Evolutionary conservation across 2,113 vertebrate genomes (phyloP), one percentile per base, ranked within the genome.

Genomic region (Oryzias woworae): DNA sequence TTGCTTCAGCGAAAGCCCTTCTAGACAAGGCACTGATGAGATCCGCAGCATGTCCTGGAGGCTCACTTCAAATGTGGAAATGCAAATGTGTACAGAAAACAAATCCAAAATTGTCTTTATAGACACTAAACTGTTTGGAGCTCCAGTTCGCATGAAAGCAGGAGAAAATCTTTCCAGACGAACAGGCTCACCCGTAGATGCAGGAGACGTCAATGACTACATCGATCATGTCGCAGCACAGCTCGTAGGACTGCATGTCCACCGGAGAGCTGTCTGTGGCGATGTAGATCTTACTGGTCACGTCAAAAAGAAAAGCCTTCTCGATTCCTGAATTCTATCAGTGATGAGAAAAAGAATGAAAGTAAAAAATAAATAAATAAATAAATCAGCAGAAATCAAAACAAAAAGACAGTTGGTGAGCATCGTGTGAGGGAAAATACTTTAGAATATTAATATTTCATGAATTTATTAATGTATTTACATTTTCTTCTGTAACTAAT

Each of bases 221-320:
- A 63, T 99, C 97, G 60, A 99, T 99, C 97, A 99, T 99, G 83
- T 99, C 97, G 64, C 97, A 99, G 90, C 97, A 99, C 81, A 99
- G 85, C 59, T 99, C 97, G 0, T 99, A 99, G 0, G 97, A 99
- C 85, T 99, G 97, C 97, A 99, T 99, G 91, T 99, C 97, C 71
- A 99, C 97, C 13, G 97, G 97, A 13, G 97, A 99, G 79, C 96
- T 99, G 92, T 99, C 97, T 63, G 97, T 99, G 75, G 97, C 97
- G 13, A 99, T 99, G 94, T 99, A 99, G 92, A 99, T 99, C 92
- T 99, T 99, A 91, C 97, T 99, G 92, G 99, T 96, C 77, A 99
- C 97, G 18, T 99, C 97, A 49, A 99, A 99, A 85, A 99, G 92
- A 78, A 99, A 99, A 83, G 97, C 97, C 86, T 99, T 99, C 89